These are phyloP conservation scores for Drosophila macrothrix DNA, from an alignment of 2,888 invertebrate genomes.

Conservation along the genomic window DNA sequence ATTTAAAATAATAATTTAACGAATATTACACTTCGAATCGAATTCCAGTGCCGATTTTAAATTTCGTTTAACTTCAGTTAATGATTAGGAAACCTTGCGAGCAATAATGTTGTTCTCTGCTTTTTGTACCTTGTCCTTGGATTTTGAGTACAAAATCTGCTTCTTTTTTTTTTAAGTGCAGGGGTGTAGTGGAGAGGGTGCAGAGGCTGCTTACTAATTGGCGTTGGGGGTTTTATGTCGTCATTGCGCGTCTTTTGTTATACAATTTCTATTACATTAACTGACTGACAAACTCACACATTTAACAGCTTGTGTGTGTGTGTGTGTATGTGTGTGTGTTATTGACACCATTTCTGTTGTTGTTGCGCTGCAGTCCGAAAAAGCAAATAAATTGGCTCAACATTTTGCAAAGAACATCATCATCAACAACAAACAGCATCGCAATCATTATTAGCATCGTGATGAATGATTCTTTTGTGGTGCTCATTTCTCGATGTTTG, in stretches of 20 bases:
- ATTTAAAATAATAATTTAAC: background rate
- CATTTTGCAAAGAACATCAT: slow-evolving; percentile 59
- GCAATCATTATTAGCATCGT: slow-evolving; percentile 4
- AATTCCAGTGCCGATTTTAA: background rate
- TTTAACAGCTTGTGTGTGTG: slow-evolving; percentile 24
- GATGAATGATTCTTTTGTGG: slow-evolving; percentile 27
- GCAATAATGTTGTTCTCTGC: background rate
- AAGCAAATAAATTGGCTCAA: slow-evolving; percentile 68
- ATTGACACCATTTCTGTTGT: slow-evolving; percentile 72
- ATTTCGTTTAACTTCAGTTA: background rate
- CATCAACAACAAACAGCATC: slow-evolving; percentile 12
- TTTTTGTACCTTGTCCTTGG: background rate
- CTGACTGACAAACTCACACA: slow-evolving; percentile 43
- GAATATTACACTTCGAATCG: background rate
- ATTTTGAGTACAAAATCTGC: background rate
- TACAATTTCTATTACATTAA: slow-evolving; percentile 79
- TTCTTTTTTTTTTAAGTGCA: background rate
- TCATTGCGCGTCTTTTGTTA: slow-evolving; percentile 77
- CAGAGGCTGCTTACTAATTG: slow-evolving; percentile 61
- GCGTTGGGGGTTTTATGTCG: slow-evolving; percentile 77
- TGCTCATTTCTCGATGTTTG: slow-evolving; percentile 24
- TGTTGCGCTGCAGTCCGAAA: slow-evolving; percentile 38
- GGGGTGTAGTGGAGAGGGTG: background rate
- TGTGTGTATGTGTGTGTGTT: slow-evolving; percentile 53
- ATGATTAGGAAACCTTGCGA: background rate